phyloP scores from a whole-genome alignment of 2,113 vertebrate genomes.

The Serinus canaria region DNA sequence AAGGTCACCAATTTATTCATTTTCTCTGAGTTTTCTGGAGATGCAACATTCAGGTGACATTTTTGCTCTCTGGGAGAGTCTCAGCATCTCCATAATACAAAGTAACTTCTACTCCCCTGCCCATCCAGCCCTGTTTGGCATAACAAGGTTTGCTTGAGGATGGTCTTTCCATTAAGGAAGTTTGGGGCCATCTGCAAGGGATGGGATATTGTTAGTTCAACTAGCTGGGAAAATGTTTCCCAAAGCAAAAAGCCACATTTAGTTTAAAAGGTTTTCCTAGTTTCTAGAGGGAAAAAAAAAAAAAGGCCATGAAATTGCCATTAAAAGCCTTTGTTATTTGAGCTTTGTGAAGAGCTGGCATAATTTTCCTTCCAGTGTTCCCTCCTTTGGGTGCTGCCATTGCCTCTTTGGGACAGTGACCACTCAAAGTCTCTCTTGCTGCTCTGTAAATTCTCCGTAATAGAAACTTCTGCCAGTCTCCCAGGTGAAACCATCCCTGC shows the following conservation, averaged over 20 bases:
- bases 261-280: neutral
- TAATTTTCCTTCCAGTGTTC: neutral
- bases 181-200: neutral
- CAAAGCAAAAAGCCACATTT: neutral
- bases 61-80: neutral
- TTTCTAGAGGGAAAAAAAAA: neutral
- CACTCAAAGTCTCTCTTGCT: neutral
- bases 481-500: neutral
- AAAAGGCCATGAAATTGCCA: neutral
- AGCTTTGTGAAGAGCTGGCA: neutral
- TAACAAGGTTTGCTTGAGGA: neutral
- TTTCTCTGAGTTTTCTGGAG: neutral
- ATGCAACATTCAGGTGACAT: neutral
- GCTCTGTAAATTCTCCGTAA: neutral
- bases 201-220: neutral
- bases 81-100: fast-evolving
- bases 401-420: neutral
- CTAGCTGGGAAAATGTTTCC: neutral
- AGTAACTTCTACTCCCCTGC: neutral
- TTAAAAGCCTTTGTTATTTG: neutral
- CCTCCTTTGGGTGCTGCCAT: fast-evolving
- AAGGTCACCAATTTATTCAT: neutral
- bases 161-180: neutral
- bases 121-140: neutral
- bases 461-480: neutral